Evolutionary conservation across 2,113 vertebrate genomes (phyloP).

Genomic region (Piaya cayana): DNA sequence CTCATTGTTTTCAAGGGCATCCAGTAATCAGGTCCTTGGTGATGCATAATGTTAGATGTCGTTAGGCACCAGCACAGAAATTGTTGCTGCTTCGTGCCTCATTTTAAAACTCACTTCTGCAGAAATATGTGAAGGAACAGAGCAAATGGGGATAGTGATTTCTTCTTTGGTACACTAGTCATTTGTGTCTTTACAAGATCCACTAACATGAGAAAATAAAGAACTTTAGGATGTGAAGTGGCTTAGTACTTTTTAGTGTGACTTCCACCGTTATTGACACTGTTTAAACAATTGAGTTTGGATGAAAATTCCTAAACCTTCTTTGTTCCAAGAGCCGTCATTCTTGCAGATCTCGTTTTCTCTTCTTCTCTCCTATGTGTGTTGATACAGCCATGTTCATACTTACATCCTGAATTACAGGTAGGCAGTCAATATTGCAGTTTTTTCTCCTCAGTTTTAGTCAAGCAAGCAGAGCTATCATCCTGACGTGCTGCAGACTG

Average conservation of each 20-base stretch:
- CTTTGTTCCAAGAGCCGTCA: rapidly evolving
- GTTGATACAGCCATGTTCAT: background rate
- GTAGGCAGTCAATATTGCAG: background rate
- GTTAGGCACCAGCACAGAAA: background rate
- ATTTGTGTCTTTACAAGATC: background rate
- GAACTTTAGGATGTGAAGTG: rapidly evolving
- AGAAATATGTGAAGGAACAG: background rate
- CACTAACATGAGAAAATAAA: background rate
- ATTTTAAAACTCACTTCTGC: background rate
- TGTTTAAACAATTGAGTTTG: background rate
- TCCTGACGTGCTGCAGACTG: background rate
- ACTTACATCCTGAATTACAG: background rate
- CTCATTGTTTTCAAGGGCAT: background rate
- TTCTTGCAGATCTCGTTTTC: background rate
- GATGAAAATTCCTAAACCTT: background rate
- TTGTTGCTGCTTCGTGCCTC: background rate
- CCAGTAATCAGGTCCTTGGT: background rate
- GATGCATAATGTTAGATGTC: background rate
- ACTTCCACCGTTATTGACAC: background rate
- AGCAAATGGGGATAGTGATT: rapidly evolving
- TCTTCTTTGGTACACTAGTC: rapidly evolving
- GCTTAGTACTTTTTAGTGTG: background rate
- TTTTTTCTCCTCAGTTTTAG: background rate
- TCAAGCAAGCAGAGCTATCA: background rate
- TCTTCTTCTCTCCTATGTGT: background rate